A percentile compares a stretch with the other conserved stretches of the same genome.
Conservation (phyloP, 1,140 invertebrate genomes). For the Tetraneura akinire region DNA sequence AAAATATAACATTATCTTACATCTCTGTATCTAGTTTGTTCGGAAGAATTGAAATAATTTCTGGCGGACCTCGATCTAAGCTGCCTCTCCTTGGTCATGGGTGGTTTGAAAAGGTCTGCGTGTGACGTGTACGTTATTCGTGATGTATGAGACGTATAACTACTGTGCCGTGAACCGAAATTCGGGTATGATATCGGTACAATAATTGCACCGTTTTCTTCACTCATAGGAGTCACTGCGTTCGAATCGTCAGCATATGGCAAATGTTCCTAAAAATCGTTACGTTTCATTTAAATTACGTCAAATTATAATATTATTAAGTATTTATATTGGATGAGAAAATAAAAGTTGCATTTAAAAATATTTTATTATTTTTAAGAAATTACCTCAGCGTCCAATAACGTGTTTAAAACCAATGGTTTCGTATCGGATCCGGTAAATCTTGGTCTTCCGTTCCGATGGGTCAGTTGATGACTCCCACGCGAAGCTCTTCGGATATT, state of each 20-base stretch:
- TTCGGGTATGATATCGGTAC: slow-evolving; percentile 84
- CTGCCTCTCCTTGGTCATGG: slow-evolving; percentile 80
- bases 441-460: slow-evolving; percentile 73
- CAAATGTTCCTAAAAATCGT: slow-evolving; percentile 79
- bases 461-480: slow-evolving; percentile 88
- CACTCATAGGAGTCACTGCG: slow-evolving; percentile 96
- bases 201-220: slow-evolving; percentile 93
- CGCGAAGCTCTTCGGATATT: slow-evolving; percentile 84
- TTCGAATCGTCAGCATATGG: slow-evolving; percentile 97
- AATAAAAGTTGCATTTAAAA: too few species aligned
- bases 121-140: slow-evolving; percentile 91
- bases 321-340: too few species aligned
- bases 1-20: neutral
- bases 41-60: slow-evolving; percentile 52
- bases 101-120: slow-evolving; percentile 77
- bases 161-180: slow-evolving; percentile 74
- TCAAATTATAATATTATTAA: too few species aligned
- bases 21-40: slow-evolving; percentile 35
- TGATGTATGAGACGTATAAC: slow-evolving; percentile 91
- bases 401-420: slow-evolving; percentile 89
- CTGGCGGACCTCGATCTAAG: slow-evolving; percentile 74
- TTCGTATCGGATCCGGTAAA: slow-evolving; percentile 81
- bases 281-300: too few species aligned
- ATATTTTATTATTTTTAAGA: too few species aligned
- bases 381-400: slow-evolving; percentile 76